phyloP scores from a whole-genome alignment of 2,113 vertebrate species.

The Gopherus flavomarginatus region DNA sequence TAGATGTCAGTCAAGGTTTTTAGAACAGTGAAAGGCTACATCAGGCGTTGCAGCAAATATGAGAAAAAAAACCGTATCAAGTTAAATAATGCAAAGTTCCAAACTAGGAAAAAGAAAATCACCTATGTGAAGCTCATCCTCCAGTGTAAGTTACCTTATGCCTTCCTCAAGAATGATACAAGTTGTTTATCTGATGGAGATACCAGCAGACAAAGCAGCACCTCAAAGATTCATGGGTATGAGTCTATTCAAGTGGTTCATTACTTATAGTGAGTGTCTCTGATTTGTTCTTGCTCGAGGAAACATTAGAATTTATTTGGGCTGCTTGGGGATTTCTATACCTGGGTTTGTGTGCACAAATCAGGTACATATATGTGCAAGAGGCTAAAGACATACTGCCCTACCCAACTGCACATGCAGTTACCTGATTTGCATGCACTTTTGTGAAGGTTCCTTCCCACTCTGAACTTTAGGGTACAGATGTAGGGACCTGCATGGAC shows the following conservation, averaged over 20 bases:
- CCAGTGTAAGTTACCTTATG: background rate
- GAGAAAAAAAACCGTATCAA: background rate
- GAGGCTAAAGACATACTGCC: background rate
- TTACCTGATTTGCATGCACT: background rate
- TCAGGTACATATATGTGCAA: background rate
- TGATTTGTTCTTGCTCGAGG: background rate
- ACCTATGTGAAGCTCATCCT: background rate
- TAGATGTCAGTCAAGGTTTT: background rate
- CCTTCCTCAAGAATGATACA: background rate
- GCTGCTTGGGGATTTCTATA: background rate
- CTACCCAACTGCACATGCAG: background rate
- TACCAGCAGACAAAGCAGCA: background rate
- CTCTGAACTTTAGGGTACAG: too few relatives aligned
- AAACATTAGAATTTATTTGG: background rate
- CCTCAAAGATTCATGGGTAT: fast-evolving
- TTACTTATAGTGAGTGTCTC: background rate
- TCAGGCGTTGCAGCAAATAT: background rate
- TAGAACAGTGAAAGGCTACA: background rate
- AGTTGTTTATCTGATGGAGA: background rate
- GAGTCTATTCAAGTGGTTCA: background rate
- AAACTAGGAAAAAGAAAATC: background rate
- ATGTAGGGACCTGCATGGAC: too few relatives aligned
- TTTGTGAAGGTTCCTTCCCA: too few relatives aligned
- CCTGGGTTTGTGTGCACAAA: background rate
- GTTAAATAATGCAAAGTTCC: background rate